A percentile compares a stretch with the other conserved stretches of the same genome.
phyloP scores from a whole-genome alignment of 2,113 vertebrate genomes.

The Ictalurus punctatus region DNA sequence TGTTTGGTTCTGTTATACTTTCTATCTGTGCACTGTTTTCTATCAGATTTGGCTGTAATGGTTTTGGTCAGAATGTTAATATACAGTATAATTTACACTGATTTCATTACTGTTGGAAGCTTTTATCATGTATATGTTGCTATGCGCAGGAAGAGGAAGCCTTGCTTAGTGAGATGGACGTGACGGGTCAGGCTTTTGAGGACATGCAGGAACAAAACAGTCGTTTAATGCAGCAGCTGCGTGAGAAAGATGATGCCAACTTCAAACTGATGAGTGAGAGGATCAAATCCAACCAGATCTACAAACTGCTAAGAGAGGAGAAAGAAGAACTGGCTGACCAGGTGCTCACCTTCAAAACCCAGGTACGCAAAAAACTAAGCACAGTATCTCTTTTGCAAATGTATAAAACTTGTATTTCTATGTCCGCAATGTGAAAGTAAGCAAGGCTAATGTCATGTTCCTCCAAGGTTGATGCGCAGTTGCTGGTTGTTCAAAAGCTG shows the following conservation, averaged over 20 bases:
- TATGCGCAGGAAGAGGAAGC: constrained; percentile 86
- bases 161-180: constrained; percentile 92
- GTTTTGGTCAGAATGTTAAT: not conserved
- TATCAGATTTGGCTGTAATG: not conserved
- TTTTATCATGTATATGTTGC: not conserved
- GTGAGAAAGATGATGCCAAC: constrained; percentile 93
- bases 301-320: constrained; percentile 89
- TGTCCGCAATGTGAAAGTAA: not conserved
- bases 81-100: not conserved
- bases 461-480: constrained; percentile 89
- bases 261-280: constrained; percentile 95
- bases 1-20: not conserved
- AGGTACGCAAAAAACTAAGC: constrained; percentile 69
- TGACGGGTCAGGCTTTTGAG: constrained; percentile 92
- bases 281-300: constrained; percentile 96
- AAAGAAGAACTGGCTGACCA: constrained; percentile 91
- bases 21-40: not conserved
- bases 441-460: not conserved
- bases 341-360: constrained; percentile 88
- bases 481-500: constrained; percentile 88
- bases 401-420: not conserved
- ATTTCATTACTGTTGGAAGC: not conserved
- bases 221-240: constrained; percentile 85
- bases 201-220: constrained; percentile 98
- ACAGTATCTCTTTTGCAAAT: not conserved